Evolutionary conservation across 1,140 invertebrate species (phyloP), one percentile per base, ranked within the genome.

Genomic region (Caenorhabditis tropicalis): DNA sequence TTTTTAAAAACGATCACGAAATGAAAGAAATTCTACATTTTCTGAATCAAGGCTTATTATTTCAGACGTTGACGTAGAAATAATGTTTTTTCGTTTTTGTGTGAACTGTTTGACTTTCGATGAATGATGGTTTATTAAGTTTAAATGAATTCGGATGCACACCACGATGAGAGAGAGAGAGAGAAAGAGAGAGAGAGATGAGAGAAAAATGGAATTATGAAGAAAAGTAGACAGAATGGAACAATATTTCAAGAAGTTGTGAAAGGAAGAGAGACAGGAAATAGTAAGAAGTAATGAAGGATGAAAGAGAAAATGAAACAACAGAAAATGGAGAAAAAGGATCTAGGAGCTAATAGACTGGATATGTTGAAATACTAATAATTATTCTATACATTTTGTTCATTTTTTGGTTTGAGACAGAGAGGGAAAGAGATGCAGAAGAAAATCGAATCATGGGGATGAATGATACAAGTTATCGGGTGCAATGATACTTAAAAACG

Each of bases 371-470:
- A 43, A 74, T 21, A n/a, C 24, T 33, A 0, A 4, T 5, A 27
- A 19, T 19, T 21, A 12, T 56, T 74, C 36, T 74, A 74, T 74
- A 74, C 65, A 74, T 43, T 43, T 74, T 74, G n/a, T 74, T 46
- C 36, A 27, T 3, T 12, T 46, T 43, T 46, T 36, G 9, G 5
- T 36, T 6, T 43, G 21, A 19, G 33, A 51, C 15, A 19, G 15
- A 19, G 10, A n/a, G 36, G 24, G 19, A 74, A n/a, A 43, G 65
- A 74, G 65, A 74, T 74, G 65, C 65, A 65, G 65, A 27, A 27
- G 31, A n/a, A 46, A 74, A 74, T 36, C 65, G 65, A 74, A 74
- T 74, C 65, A 74, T 74, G 65, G 65, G 60, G 65, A 43, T 21
- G 49, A 21, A 65, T 36, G 58, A 16, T 65, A 65, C 58, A 65